These are phyloP conservation scores for Seladonia tumulorum DNA, from an alignment of 2,888 invertebrate genomes.

Conservation along the genomic window DNA sequence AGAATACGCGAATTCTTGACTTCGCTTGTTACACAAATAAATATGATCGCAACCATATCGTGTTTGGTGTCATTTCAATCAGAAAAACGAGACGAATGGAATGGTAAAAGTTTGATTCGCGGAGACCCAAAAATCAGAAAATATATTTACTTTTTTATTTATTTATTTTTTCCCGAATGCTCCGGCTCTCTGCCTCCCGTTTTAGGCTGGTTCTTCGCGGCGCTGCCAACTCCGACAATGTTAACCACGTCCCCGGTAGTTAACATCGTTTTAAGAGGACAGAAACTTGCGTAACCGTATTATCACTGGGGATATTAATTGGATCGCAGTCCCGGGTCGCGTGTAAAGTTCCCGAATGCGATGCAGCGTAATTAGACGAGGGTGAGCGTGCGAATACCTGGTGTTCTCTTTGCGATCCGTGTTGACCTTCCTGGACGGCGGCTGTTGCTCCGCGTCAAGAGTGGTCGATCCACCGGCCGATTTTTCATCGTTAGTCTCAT, in stretches of 20 bases:
- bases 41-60: too few species aligned
- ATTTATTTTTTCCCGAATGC: too few species aligned
- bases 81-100: too few species aligned
- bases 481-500: conserved; percentile 40
- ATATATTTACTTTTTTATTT: too few species aligned
- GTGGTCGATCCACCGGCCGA: background rate
- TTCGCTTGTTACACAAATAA: too few species aligned
- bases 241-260: background rate
- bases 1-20: too few species aligned
- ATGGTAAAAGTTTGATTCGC: too few species aligned
- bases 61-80: too few species aligned
- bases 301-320: conserved; percentile 37
- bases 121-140: too few species aligned
- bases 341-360: conserved; percentile 14
- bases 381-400: conserved; percentile 15
- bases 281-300: conserved; percentile 38
- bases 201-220: background rate
- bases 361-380: background rate
- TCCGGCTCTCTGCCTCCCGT: too few species aligned
- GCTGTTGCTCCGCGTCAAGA: background rate
- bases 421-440: background rate
- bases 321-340: conserved; percentile 18
- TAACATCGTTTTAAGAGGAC: conserved; percentile 27
- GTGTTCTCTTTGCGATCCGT: background rate
- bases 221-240: background rate